Evolutionary conservation across 2,113 vertebrate genomes (phyloP), one percentile per base, ranked within the genome.

Genomic region (Lanius ludovicianus): DNA sequence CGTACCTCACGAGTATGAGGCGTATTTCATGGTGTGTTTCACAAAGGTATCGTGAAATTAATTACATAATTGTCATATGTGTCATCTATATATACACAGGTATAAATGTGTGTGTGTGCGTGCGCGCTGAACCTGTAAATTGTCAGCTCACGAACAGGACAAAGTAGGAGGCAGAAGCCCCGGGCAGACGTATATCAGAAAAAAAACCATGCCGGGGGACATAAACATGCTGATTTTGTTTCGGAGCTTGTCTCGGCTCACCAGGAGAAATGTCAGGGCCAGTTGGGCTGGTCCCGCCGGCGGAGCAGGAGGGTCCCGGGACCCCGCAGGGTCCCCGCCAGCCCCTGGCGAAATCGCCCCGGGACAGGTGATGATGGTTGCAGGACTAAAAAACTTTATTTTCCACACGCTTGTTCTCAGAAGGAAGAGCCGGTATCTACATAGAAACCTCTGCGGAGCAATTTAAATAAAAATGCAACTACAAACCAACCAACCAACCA

Each of bases 181-280:
- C 65, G 10, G 57, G n/a, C 63, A 93, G 37, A 17, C 70, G 33
- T 30, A 28, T 35, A 64, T 52, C 31, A 87, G 8, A 17, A 46
- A 23, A 63, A 74, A 74, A 13, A 37, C 7, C 37, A 37, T 37
- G 37, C 37, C 9, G 13, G 4, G 46, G n/a, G 15, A 53, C 42
- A 53, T 20, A 78, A 94, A 91, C 47, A 78, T 16, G 4, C 39
- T 22, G 81, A 71, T 91, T 89, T 94, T 67, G 64, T 95, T 97
- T 89, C 9, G 25, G 39, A 93, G 73, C 62, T 90, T 64, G 84
- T 60, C 21, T 89, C 69, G 3, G 52, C 84, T 94, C 92, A 78
- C 55, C 9, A 21, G 27, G 33, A 81, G 30, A 84, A 77, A 68
- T 33, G 35, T 42, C 65, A 6, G 42, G 63, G 31, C 44, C 71